These are phyloP conservation scores for Colius striatus DNA, from an alignment of 2,113 vertebrate species.

Conservation along the genomic window DNA sequence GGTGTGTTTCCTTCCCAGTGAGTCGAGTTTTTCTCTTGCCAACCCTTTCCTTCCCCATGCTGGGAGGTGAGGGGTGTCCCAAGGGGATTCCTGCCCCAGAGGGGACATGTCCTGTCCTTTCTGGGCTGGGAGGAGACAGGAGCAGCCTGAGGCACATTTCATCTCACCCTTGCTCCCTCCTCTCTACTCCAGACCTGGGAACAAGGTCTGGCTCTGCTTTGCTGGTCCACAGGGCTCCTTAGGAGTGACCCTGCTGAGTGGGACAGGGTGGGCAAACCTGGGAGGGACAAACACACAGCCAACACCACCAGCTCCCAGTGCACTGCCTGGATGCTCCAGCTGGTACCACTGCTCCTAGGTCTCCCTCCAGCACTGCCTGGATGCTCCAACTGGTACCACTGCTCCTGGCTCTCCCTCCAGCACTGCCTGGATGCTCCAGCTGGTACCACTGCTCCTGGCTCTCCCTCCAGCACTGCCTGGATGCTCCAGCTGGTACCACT, in stretches of 20 bases:
- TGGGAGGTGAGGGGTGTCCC: neutral
- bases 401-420: too few species aligned
- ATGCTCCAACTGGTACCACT: too few species aligned
- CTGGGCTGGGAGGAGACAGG: neutral
- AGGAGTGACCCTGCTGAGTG: neutral
- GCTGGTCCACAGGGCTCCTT: rapidly evolving
- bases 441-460: too few species aligned
- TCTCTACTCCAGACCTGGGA: neutral
- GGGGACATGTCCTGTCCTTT: neutral
- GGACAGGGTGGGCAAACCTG: rapidly evolving
- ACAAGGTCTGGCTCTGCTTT: neutral
- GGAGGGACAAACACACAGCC: neutral
- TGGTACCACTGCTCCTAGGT: too few species aligned
- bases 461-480: too few species aligned
- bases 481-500: too few species aligned
- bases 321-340: neutral
- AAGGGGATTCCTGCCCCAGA: neutral
- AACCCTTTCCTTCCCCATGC: neutral
- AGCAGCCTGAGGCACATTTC: rapidly evolving
- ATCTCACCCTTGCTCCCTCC: neutral
- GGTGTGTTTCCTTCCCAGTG: rapidly evolving
- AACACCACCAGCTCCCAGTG: neutral
- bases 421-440: too few species aligned
- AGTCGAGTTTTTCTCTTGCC: rapidly evolving
- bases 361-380: too few species aligned